Evolutionary conservation across 37 sponge, comb jelly and placozoan species (phyloP), one percentile per base, ranked within the genome.

Genomic region (Hexactinellida sp.): DNA sequence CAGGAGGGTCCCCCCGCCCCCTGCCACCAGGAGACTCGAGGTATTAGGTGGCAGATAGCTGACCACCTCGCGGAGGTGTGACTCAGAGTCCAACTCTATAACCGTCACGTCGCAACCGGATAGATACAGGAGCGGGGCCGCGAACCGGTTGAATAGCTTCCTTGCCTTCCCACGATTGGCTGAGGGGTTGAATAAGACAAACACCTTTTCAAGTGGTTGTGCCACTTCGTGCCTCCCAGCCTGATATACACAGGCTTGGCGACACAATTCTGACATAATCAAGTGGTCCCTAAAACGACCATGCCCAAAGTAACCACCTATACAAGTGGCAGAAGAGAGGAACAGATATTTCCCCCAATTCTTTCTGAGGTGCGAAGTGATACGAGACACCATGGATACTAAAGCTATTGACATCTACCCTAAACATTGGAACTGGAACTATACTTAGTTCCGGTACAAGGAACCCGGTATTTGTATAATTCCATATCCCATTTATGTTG

Each of bases 211-310:
- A n/a, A 63, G 76, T 63, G 76, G 76, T 23, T 63, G 19, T 63
- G 76, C 21, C 21, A n/a, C 30, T n/a, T 25, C 76, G 76, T 63
- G 76, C 13, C 76, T 63, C 34, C 34, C 5, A 63, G 21, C 76
- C 3, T 63, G 76, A 23, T 21, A 63, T n/a, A 23, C 5, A 25
- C 76, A 21, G 32, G 76, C 76, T 23, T 63, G 28, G 21, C 76
- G 76, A 63, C 76, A 63, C 30, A 63, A n/a, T n/a, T 63, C 32
- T 25, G 76, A 63, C 76, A 63, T 63, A 63, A n/a, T 63, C 76
- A 63, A 21, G 25, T 23, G 3, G 76, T 63, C 76, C 3, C 76
- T 3, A n/a, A 21, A 63, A 7, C 76, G 76, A 28, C 13, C 13
- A 23, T 63, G 13, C 25, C 28, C 76, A 23, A 63, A 63, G 13